phyloP scores from a whole-genome alignment of 2,113 vertebrate species.

The Pluvianellus socialis region DNA sequence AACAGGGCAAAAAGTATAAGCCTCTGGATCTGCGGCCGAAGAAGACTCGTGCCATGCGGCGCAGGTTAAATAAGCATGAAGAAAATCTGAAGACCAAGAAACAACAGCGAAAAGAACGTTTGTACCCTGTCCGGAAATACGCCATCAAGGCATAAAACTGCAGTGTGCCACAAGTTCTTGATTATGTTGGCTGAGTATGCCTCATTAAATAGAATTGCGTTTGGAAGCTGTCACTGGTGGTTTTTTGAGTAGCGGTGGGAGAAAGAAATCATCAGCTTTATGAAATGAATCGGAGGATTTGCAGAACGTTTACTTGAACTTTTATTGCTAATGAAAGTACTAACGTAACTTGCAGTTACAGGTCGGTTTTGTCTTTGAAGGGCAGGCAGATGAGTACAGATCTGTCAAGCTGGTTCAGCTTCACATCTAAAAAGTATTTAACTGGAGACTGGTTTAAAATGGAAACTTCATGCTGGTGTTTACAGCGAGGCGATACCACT shows the following conservation, averaged over 20 bases:
- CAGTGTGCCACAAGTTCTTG: rapidly evolving
- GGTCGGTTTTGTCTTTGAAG: neutral
- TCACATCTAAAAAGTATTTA: rapidly evolving
- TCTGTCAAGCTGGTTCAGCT: neutral
- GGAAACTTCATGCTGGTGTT: neutral
- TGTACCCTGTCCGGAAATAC: slow-evolving; percentile 90
- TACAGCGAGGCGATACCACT: rapidly evolving
- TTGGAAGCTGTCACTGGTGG: neutral
- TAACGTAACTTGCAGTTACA: neutral
- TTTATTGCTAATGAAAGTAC: neutral
- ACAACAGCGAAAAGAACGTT: slow-evolving; percentile 90
- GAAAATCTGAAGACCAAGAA: slow-evolving; percentile 92
- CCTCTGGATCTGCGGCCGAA: slow-evolving; percentile 95
- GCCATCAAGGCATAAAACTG: slow-evolving; percentile 91
- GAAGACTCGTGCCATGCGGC: slow-evolving; percentile 95
- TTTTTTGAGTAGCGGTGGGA: neutral
- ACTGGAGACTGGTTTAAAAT: neutral
- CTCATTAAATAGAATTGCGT: slow-evolving; percentile 46
- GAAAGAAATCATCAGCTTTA: neutral
- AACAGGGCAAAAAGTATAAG: slow-evolving; percentile 97
- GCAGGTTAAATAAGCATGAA: slow-evolving; percentile 91
- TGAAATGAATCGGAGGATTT: neutral
- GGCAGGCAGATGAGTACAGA: neutral
- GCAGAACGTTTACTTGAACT: neutral
- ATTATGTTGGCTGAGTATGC: neutral